These are phyloP conservation scores for Leptinotarsa rubiginosa DNA, from an alignment of 2,888 invertebrate species.

Conservation along the genomic window DNA sequence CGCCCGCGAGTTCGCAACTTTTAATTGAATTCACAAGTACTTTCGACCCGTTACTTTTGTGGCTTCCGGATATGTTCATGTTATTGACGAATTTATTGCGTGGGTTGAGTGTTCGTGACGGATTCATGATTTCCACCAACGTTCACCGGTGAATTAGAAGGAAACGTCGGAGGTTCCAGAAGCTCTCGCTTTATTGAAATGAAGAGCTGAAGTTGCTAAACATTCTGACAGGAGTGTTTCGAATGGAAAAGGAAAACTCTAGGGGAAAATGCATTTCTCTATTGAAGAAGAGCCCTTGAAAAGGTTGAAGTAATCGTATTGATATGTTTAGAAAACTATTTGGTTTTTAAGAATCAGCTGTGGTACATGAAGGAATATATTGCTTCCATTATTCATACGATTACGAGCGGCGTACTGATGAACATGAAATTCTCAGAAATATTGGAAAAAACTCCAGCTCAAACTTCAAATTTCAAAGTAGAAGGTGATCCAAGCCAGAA, in stretches of 20 bases:
- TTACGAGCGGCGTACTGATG: too few relatives aligned
- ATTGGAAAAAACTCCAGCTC: too few relatives aligned
- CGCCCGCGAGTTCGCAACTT: slow-evolving; percentile 56
- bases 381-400: too few relatives aligned
- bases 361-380: too few relatives aligned
- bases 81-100: slow-evolving; percentile 44
- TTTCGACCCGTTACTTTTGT: slow-evolving; percentile 34
- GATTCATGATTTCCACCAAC: slow-evolving; percentile 28
- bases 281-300: too few relatives aligned
- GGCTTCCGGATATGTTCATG: slow-evolving; percentile 29
- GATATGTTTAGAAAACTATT: too few relatives aligned
- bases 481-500: too few relatives aligned
- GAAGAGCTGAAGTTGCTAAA: not conserved
- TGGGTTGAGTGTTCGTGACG: slow-evolving; percentile 34
- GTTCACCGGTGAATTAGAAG: slow-evolving; percentile 5
- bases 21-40: slow-evolving; percentile 58
- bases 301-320: too few relatives aligned
- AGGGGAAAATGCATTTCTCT: too few relatives aligned
- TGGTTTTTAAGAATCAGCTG: too few relatives aligned
- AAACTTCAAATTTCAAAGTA: too few relatives aligned
- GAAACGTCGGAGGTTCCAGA: slow-evolving; percentile 3
- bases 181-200: not conserved
- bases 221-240: not conserved
- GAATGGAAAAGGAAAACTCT: not conserved
- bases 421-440: too few relatives aligned